Evolutionary conservation across 2,888 invertebrate genomes (phyloP), one percentile per base, ranked within the genome.

Genomic region (Monoplex corrugatus): DNA sequence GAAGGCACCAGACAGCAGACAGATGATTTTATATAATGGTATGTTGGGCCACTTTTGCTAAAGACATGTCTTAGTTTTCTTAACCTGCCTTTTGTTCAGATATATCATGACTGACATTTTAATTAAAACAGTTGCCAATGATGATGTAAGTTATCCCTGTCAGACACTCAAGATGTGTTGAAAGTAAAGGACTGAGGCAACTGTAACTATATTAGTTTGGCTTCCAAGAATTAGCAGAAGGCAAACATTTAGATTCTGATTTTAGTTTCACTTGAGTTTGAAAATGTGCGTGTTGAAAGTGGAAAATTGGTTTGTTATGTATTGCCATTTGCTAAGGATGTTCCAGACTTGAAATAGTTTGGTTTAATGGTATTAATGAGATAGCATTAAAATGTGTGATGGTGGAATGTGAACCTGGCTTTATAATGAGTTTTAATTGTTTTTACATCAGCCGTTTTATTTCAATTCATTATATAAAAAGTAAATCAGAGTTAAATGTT

Each of bases 151-250:
- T 80, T 78, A 80, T 57, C 43, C 45, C 87, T 75, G 43, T 50
- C 78, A 80, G 57, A 45, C 38, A 35, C 50, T 8, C 40, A 80
- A 43, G 10, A 50, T 19, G 16, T 38, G 86, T 0, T 43, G 43
- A 87, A 23, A 87, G n/a, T 38, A n/a, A 44, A 40, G 43, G 40
- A 80, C 43, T 80, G 78, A 80, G 78, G 75, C 75, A 75, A 32
- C 43, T 43, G 44, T 84, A 6, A 84, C 3, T 1, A n/a, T 5
- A 57, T 16, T 23, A 28, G 19, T 57, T 16, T 57, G 57, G 16
- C 57, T 23, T 57, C 16, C 28, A 10, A 57, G 28, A 57, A 57
- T 23, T 50, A 13, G 16, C 8, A 50, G 16, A 50, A 8, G 16
- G 50, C 16, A 50, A 16, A 13, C 8, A 50, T 50, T 13, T 50